These are phyloP conservation scores for Macaca nemestrina DNA, from an alignment of 2,113 vertebrate genomes.

Conservation along the genomic window DNA sequence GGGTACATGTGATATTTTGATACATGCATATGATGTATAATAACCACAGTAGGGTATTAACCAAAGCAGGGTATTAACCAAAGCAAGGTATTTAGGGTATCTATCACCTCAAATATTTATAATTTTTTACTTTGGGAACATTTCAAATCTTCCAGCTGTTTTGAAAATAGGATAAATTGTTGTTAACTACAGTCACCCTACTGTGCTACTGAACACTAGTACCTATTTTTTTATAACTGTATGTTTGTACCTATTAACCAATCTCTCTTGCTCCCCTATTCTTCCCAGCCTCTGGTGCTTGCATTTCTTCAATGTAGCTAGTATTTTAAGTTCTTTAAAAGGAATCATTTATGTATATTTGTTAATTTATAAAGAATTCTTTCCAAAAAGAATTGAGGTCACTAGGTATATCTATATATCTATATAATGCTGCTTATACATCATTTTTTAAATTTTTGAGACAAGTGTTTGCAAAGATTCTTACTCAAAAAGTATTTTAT, in stretches of 20 bases:
- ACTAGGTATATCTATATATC: accelerated
- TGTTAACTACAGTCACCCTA: not conserved
- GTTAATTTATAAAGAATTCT: not conserved
- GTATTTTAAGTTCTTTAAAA: not conserved
- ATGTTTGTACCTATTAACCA: not conserved
- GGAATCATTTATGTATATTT: not conserved
- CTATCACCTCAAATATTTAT: not conserved
- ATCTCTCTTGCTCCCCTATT: not conserved
- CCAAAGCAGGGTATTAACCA: not conserved
- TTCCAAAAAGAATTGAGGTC: not conserved
- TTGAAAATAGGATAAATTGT: not conserved
- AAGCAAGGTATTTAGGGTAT: not conserved
- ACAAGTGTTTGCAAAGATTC: accelerated
- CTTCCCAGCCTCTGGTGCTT: not conserved
- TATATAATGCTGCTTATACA: not conserved
- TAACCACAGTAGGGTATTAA: not conserved
- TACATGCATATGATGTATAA: not conserved
- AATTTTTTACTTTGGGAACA: not conserved
- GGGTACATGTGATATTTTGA: not conserved
- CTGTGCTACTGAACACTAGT: not conserved
- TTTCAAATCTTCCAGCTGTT: not conserved
- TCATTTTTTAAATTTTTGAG: not conserved
- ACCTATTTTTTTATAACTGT: not conserved
- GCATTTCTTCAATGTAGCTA: not conserved
- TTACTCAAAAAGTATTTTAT: not conserved